Percentiles rank a stretch among this genome's conserved stretches.
These are phyloP conservation scores for Diglossa cyanea DNA, from an alignment of 2,797 vertebrate genomes.

Conservation along the genomic window DNA sequence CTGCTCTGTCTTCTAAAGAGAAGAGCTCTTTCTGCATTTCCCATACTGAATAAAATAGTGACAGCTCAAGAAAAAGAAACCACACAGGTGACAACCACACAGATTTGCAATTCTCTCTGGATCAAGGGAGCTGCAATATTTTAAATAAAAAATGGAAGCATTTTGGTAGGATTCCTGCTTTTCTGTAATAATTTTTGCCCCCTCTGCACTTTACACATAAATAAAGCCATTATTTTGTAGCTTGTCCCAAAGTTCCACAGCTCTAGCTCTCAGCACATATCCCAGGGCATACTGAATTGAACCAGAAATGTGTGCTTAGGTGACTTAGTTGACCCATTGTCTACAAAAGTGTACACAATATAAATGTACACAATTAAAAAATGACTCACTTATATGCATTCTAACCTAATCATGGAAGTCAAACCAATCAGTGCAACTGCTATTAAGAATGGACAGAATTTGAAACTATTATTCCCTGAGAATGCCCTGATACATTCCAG, in stretches of 20 bases:
- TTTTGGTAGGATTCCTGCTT: neutral
- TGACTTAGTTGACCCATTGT: neutral
- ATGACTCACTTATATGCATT: neutral
- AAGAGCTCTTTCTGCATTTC: neutral
- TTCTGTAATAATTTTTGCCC: neutral
- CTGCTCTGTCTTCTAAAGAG: neutral
- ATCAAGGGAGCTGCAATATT: neutral
- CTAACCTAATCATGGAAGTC: neutral
- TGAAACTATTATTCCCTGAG: neutral
- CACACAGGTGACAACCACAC: neutral
- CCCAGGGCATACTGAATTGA: neutral
- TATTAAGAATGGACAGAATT: neutral
- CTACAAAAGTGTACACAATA: neutral
- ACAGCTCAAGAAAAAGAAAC: neutral
- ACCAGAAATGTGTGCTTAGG: neutral
- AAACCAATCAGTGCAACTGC: neutral
- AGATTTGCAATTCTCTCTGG: neutral
- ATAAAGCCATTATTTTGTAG: neutral
- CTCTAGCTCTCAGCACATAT: neutral
- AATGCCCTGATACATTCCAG: fast-evolving
- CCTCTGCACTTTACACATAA: neutral
- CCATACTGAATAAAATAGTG: neutral
- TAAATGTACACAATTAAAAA: neutral
- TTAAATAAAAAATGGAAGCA: neutral
- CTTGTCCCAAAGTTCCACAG: neutral